Conservation (phyloP, 2,888 invertebrate genomes). For the Heliconius ismenius region DNA sequence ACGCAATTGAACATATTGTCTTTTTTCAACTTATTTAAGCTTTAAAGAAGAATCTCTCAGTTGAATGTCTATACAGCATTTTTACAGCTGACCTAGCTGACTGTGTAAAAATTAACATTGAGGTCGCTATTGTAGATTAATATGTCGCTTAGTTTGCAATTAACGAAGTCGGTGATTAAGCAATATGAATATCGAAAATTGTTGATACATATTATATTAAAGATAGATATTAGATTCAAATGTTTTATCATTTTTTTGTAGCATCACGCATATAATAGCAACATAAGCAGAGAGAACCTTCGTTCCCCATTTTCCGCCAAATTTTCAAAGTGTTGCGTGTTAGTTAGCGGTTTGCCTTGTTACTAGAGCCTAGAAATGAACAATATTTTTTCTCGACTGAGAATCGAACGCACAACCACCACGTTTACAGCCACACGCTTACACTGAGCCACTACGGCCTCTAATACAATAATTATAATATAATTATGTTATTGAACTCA, state of each 20-base stretch:
- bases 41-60: not conserved
- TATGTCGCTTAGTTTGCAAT: slow-evolving; percentile 17
- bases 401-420: too few species aligned
- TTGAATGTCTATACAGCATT: not conserved
- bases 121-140: slow-evolving; percentile 23
- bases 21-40: not conserved
- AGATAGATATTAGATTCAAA: not conserved
- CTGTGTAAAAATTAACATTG: slow-evolving; percentile 7
- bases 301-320: too few species aligned
- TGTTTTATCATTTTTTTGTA: not conserved
- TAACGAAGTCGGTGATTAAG: slow-evolving; percentile 8
- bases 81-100: slow-evolving; percentile 7
- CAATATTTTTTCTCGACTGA: too few species aligned
- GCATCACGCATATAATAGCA: too few species aligned
- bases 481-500: slow-evolving; percentile 42
- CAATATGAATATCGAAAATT: not conserved
- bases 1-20: too few species aligned
- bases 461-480: not conserved
- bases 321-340: too few species aligned
- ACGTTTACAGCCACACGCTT: too few species aligned
- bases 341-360: too few species aligned
- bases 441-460: too few species aligned
- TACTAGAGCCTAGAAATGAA: too few species aligned
- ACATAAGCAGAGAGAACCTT: too few species aligned
- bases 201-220: not conserved